These are phyloP conservation scores for Oreocharis arfaki DNA, from an alignment of 2,113 vertebrate species.

Conservation along the genomic window DNA sequence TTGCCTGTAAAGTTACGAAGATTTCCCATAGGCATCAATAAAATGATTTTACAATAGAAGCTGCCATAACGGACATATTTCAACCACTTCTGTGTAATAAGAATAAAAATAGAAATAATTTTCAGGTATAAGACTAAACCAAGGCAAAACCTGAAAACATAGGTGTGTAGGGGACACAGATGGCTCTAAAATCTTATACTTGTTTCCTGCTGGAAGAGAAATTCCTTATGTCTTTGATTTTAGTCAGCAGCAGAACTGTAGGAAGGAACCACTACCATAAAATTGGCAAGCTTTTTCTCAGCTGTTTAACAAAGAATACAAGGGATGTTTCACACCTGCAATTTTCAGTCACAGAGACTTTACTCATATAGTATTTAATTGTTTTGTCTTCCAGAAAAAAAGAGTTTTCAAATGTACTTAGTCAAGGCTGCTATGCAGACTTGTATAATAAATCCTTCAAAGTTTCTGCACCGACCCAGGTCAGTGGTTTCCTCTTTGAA, in stretches of 20 bases:
- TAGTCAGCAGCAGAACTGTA: neutral
- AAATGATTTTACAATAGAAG: neutral
- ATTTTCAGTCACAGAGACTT: neutral
- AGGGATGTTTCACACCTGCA: conserved; percentile 33
- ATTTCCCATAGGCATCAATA: neutral
- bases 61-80: neutral
- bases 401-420: neutral
- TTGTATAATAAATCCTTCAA: conserved; percentile 31
- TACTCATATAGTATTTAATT: neutral
- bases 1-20: neutral
- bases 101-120: neutral
- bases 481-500: conserved; percentile 28
- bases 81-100: neutral
- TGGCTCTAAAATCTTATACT: neutral
- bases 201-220: neutral
- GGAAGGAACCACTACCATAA: neutral
- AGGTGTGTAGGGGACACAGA: neutral
- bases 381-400: neutral
- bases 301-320: neutral
- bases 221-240: neutral
- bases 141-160: neutral
- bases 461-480: neutral
- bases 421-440: neutral
- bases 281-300: neutral
- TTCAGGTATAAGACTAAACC: neutral